Percentiles rank a stretch among this genome's conserved stretches.
Evolutionary conservation across 2,888 invertebrate genomes (phyloP).

Genomic region (Drosophila antonietae): DNA sequence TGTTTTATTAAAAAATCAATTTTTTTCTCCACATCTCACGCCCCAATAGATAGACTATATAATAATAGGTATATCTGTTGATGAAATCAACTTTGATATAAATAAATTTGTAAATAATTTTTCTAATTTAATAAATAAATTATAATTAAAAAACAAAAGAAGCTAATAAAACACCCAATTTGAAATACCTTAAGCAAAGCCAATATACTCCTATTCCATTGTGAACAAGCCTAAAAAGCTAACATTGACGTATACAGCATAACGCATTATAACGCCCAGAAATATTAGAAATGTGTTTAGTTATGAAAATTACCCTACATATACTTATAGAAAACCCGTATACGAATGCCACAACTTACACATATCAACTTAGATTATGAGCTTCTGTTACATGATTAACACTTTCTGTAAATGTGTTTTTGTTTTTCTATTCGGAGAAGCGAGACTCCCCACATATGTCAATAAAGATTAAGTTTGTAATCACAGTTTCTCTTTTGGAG

Average conservation of each 20-base stretch:
- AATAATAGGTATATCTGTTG: neutral
- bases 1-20: neutral
- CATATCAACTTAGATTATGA: neutral
- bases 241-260: slow-evolving; percentile 8
- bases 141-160: no score
- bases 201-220: neutral
- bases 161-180: neutral
- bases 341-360: neutral
- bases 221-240: neutral
- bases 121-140: no score
- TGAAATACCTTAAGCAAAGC: no score
- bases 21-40: neutral
- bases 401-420: neutral
- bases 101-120: neutral
- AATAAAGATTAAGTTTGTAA: slow-evolving; percentile 1
- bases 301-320: slow-evolving; percentile 3
- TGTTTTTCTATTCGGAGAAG: neutral
- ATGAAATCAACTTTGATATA: neutral
- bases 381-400: neutral
- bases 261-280: neutral
- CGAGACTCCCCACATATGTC: neutral
- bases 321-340: neutral
- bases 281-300: neutral
- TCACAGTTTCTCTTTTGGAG: neutral
- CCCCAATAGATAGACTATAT: slow-evolving; percentile 7